phyloP scores from a whole-genome alignment of 2,797 vertebrate genomes.

The Potorous gilbertii region DNA sequence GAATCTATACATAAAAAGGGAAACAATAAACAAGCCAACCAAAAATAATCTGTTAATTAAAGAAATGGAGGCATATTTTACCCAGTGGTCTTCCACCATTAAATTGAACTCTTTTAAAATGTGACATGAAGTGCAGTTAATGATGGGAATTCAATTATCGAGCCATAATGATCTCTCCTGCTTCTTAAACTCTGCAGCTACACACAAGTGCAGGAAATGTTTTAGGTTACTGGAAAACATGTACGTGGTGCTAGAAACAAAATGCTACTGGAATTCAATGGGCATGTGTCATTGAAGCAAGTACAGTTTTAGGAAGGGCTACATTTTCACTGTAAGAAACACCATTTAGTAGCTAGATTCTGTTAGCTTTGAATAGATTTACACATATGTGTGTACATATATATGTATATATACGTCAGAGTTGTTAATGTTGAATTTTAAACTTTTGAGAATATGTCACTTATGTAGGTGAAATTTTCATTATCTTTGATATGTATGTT shows the following conservation, averaged over 20 bases:
- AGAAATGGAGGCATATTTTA: conserved; percentile 68
- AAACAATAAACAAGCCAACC: conserved; percentile 62
- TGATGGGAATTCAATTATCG: conserved; percentile 75
- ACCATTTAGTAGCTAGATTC: conserved; percentile 38
- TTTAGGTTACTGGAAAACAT: conserved; percentile 63
- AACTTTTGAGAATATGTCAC: conserved; percentile 40
- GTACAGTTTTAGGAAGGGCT: conserved; percentile 52
- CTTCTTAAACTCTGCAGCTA: conserved; percentile 57
- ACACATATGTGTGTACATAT: conserved; percentile 32
- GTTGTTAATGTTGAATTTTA: conserved; percentile 14
- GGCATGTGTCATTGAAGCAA: conserved; percentile 41
- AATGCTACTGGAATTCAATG: conserved; percentile 55
- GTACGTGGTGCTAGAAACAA: conserved; percentile 50
- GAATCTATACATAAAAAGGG: conserved; percentile 72
- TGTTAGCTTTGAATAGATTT: conserved; percentile 10
- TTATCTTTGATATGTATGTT: conserved; percentile 24
- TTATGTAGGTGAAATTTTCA: neutral
- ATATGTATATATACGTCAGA: neutral
- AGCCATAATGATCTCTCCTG: conserved; percentile 71
- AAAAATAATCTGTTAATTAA: conserved; percentile 79
- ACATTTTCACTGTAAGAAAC: conserved; percentile 31
- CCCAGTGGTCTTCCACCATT: conserved; percentile 78
- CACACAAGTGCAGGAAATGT: conserved; percentile 30
- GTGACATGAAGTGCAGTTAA: conserved; percentile 73
- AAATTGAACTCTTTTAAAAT: conserved; percentile 71